These are phyloP conservation scores for Acanthoscelides obtectus DNA, from an alignment of 2,888 invertebrate genomes.

Conservation along the genomic window DNA sequence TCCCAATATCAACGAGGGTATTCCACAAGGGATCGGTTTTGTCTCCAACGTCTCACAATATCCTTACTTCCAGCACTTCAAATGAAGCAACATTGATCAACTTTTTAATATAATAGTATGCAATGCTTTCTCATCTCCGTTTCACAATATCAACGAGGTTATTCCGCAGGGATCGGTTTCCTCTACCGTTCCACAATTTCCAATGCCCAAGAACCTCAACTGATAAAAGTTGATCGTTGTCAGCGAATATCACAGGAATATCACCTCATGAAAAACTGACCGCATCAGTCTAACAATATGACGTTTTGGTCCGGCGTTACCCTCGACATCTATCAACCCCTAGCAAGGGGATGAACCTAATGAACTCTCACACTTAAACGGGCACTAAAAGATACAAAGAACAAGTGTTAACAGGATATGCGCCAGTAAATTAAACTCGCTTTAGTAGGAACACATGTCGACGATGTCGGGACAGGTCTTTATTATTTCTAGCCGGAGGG, in stretches of 20 bases:
- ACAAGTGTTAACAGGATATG: slow-evolving; percentile 24
- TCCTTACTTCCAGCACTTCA: too few relatives aligned
- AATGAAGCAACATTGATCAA: too few relatives aligned
- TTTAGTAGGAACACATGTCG: slow-evolving; percentile 4
- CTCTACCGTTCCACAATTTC: too few relatives aligned
- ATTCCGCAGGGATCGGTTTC: too few relatives aligned
- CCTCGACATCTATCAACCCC: not conserved
- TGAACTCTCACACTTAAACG: slow-evolving; percentile 23
- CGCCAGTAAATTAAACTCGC: slow-evolving; percentile 29
- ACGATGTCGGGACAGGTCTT: not conserved
- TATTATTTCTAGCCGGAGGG: not conserved
- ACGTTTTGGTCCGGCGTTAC: not conserved
- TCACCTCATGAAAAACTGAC: not conserved
- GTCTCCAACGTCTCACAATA: too few relatives aligned
- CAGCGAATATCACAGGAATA: not conserved
- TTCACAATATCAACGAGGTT: too few relatives aligned
- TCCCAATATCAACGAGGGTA: too few relatives aligned
- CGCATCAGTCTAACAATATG: not conserved
- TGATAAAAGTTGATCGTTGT: too few relatives aligned
- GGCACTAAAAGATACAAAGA: slow-evolving; percentile 23
- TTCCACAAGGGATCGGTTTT: too few relatives aligned
- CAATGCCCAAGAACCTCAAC: too few relatives aligned
- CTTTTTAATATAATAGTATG: too few relatives aligned
- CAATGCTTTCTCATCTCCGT: too few relatives aligned
- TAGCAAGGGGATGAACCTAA: slow-evolving; percentile 6